Conservation (phyloP, 2,888 invertebrate species). For the Odiellus spinosus region DNA sequence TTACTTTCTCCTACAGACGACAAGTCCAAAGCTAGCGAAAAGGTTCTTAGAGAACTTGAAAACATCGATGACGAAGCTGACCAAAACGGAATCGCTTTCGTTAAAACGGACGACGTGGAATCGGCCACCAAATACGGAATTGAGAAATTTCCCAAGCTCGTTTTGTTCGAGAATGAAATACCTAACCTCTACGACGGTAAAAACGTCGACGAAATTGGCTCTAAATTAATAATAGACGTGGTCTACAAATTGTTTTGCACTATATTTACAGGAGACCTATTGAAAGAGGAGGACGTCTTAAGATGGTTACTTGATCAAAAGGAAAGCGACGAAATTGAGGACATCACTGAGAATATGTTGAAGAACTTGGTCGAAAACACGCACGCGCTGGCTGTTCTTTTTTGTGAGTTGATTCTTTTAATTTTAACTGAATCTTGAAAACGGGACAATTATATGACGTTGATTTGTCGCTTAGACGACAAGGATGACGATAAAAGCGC, state of each 20-base stretch:
- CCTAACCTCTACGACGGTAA: constrained; percentile 63
- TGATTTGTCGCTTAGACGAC: constrained; percentile 44
- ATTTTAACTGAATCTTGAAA: background rate
- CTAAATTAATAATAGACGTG: too few relatives aligned
- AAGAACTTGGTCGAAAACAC: constrained; percentile 71
- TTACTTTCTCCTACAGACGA: constrained; percentile 8
- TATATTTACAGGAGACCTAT: constrained; percentile 49
- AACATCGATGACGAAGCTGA: constrained; percentile 45
- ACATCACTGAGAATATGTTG: constrained; percentile 52
- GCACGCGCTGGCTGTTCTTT: constrained; percentile 67
- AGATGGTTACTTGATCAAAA: constrained; percentile 82
- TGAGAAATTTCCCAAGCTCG: constrained; percentile 64
- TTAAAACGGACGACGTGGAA: constrained; percentile 76
- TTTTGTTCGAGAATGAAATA: constrained; percentile 80
- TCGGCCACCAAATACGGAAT: constrained; percentile 83
- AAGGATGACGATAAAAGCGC: constrained; percentile 42
- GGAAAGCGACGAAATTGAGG: constrained; percentile 29
- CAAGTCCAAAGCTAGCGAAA: constrained; percentile 19
- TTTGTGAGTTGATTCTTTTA: constrained; percentile 39
- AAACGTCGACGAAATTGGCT: too few relatives aligned
- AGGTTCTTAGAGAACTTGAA: constrained; percentile 35
- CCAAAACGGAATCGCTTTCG: constrained; percentile 57
- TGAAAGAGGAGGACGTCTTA: constrained; percentile 85
- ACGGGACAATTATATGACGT: too few relatives aligned
- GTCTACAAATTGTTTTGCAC: too few relatives aligned